Conservation (phyloP, 2,113 vertebrate species). For the Microtus oregoni region DNA sequence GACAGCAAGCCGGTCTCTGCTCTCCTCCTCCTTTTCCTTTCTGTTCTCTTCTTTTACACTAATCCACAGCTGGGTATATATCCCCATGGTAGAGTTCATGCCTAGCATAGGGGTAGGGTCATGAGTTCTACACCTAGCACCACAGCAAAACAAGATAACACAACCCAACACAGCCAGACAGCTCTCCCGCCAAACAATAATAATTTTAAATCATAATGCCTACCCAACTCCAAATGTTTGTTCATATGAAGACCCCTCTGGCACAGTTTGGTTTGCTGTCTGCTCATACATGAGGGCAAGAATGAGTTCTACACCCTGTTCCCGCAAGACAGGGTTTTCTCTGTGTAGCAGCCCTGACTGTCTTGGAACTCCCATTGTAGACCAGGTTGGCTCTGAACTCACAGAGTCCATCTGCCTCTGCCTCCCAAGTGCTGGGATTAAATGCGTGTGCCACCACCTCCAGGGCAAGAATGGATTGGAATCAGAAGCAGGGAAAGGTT, state of each 20-base stretch:
- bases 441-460: too few species aligned
- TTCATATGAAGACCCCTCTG: background rate
- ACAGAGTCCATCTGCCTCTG: background rate
- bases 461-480: too few species aligned
- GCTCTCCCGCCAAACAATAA: background rate
- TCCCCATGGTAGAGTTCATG: background rate
- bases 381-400: background rate
- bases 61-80: too few species aligned
- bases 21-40: background rate
- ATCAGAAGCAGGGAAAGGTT: background rate
- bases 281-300: background rate
- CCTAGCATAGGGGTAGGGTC: too few species aligned
- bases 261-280: background rate
- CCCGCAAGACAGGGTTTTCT: background rate
- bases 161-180: background rate
- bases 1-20: background rate
- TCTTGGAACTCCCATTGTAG: background rate
- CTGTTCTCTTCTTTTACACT: background rate
- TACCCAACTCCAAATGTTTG: background rate
- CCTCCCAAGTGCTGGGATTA: background rate
- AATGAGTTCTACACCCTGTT: background rate
- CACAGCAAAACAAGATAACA: background rate
- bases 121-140: background rate
- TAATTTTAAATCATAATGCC: background rate
- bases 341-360: background rate